Evolutionary conservation across 2,888 invertebrate genomes (phyloP).

Genomic region (Argyra leucocephala): DNA sequence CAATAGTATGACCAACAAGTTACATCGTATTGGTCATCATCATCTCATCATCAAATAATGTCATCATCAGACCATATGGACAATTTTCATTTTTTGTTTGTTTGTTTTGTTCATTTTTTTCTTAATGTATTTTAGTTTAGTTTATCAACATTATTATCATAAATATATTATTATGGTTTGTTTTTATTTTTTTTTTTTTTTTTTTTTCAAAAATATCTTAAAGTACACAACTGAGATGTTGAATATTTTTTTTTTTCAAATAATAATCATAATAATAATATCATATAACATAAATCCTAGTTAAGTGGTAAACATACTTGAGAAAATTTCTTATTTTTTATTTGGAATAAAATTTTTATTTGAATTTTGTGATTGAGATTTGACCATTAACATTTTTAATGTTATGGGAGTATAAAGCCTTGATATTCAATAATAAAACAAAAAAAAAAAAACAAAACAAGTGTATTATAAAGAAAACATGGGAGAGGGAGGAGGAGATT

Average conservation of each 20-base stretch:
- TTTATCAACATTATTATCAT: constrained; percentile 6
- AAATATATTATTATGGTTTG: not conserved
- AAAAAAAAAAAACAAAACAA: too few species aligned
- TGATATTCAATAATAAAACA: too few species aligned
- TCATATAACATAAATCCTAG: constrained; percentile 3
- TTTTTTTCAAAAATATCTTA: not conserved
- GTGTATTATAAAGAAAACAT: too few species aligned
- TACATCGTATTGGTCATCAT: not conserved
- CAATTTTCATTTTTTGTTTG: not conserved
- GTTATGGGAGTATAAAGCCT: too few species aligned
- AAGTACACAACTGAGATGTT: not conserved
- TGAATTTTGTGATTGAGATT: not conserved
- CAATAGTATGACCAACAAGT: not conserved
- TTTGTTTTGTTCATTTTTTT: not conserved
- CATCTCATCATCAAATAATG: not conserved
- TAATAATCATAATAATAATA: not conserved
- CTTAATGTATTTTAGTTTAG: not conserved
- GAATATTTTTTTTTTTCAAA: not conserved
- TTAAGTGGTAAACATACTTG: constrained; percentile 6
- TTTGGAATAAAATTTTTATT: not conserved
- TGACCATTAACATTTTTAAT: not conserved
- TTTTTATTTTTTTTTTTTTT: not conserved
- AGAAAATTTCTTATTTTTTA: not conserved
- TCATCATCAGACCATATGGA: not conserved
- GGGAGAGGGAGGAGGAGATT: too few species aligned